Base-by-base conservation (phyloP, 2,888 invertebrate species). In the Drosophila melanocephala region DNA sequence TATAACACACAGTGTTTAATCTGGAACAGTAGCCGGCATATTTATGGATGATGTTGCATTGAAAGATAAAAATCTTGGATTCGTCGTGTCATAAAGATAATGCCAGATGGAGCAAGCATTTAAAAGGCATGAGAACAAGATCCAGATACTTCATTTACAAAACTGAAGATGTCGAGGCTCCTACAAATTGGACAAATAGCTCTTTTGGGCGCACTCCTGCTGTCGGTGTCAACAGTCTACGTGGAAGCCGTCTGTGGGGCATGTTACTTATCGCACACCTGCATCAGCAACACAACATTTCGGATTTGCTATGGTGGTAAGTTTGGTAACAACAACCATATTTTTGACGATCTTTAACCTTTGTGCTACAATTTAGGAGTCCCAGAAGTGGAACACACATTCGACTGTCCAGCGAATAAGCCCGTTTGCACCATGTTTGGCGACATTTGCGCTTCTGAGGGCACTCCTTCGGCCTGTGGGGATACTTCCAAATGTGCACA, bases 261-360 rank as follows among this genome's bases (percentile, higher is more conserved):
- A 4, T 93, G 93, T 61, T 79, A 75, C n/a, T 30, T 63, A 2
- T 53, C 85, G 0, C 72, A 87, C 12, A 76, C 89, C 47, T 93
- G 93, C 64, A 33, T 77, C 5, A 67, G 58, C 39, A 69, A 75
- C 19, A 83, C 30, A 2, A 50, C 77, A 3, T 92, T 84, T 39
- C 73, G 79, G 16, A 0, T 84, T 0, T 93, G 93, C 68, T 42
- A 39, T 30, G 37, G 83, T 12, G 81, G 93, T 92, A 77, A 79
- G 82, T 58, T 33, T 12, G n/a, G 9, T n/a, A n/a, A 32, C 5
- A 12, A 10, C 12, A 12, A 30, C 12, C 19, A 52, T 30, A 16
- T 10, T 44, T 58, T 10, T 22, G n/a, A 42, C 16, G 16, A 6
- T 16, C 16, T 6, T 5, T 37, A n/a, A 57, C 10, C 3, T 16